Evolutionary conservation across 1,140 invertebrate genomes (phyloP), one percentile per base, ranked within the genome.

Genomic region (Drosophila pectinifera): DNA sequence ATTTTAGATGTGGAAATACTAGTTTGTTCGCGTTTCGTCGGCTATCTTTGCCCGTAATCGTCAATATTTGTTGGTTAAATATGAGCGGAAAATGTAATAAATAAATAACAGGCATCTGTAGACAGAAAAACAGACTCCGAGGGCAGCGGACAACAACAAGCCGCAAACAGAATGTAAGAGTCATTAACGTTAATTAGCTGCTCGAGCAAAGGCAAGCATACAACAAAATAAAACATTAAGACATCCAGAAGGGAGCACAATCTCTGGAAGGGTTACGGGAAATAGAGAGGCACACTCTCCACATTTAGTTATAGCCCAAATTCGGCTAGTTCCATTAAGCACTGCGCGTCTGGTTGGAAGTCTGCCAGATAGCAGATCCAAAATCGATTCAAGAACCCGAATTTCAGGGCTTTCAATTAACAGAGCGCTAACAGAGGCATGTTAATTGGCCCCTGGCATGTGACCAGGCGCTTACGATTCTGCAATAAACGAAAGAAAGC

Each of bases 171-270:
- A 49, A 77, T 83, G 70, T 54, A 63, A 65, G 41, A 77, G 63
- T 58, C 59, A 74, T 86, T 74, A 63, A 63, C 67, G 54, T 54
- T 80, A 84, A 80, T 85, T 80, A 74, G 67, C 58, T 67, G 59
- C 38, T 43, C 59, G 67, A 51, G 55, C 55, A 56, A 63, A 55
- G 31, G 64, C 49, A 74, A 73, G 72, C 55, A 72, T 6, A 22
- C 31, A 36, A 22, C 28, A 10, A 36, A 36, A 36, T 53, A 20
- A 34, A 36, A 53, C 22, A 36, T 20, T 22, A 20, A 36, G 48
- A 13, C 36, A n/a, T 11, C 10, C 22, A 42, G 13, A 62, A 42
- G 18, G 49, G 28, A 36, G 10, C n/a, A 26, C n/a, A 31, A 10
- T 26, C n/a, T 41, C 4, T n/a, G n/a, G 36, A 42, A 38, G 31